These are phyloP conservation scores for Drosophila novamexicana DNA, from an alignment of 1,140 invertebrate species.

Conservation along the genomic window DNA sequence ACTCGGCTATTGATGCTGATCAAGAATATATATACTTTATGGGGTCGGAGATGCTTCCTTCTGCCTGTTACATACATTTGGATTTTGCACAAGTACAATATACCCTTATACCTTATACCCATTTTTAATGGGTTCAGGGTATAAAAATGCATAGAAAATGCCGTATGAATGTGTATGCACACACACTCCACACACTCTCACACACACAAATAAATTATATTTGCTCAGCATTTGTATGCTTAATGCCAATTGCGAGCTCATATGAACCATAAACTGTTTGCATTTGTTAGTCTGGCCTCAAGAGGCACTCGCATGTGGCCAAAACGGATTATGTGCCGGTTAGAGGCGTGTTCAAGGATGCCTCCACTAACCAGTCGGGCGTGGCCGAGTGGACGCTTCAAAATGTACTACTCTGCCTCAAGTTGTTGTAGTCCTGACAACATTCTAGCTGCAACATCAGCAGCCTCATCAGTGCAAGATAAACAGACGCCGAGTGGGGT, in stretches of 20 bases:
- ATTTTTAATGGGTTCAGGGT: no score
- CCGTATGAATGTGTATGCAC: slow-evolving; percentile 22
- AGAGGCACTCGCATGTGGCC: slow-evolving; percentile 27
- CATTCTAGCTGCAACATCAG: slow-evolving; percentile 8
- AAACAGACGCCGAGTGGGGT: slow-evolving; percentile 27
- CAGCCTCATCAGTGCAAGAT: slow-evolving; percentile 20
- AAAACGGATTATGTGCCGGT: slow-evolving; percentile 24
- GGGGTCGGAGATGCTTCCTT: no score
- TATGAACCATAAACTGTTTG: slow-evolving; percentile 52
- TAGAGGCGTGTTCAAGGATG: not conserved
- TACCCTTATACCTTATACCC: no score
- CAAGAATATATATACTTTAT: no score
- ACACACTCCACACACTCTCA: not conserved
- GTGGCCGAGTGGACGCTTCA: not conserved
- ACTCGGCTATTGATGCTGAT: no score
- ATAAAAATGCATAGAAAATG: slow-evolving; percentile 39
- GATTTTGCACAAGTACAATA: no score
- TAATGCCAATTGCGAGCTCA: slow-evolving; percentile 44
- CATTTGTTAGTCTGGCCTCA: slow-evolving; percentile 33
- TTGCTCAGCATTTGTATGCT: slow-evolving; percentile 45
- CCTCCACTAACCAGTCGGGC: not conserved
- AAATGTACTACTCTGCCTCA: not conserved
- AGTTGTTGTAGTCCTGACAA: slow-evolving; percentile 23
- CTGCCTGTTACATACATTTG: no score
- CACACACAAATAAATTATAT: slow-evolving; percentile 29